Evolutionary conservation across 2,888 invertebrate genomes (phyloP), one percentile per base, ranked within the genome.

Genomic region (Stratiomys singularior): DNA sequence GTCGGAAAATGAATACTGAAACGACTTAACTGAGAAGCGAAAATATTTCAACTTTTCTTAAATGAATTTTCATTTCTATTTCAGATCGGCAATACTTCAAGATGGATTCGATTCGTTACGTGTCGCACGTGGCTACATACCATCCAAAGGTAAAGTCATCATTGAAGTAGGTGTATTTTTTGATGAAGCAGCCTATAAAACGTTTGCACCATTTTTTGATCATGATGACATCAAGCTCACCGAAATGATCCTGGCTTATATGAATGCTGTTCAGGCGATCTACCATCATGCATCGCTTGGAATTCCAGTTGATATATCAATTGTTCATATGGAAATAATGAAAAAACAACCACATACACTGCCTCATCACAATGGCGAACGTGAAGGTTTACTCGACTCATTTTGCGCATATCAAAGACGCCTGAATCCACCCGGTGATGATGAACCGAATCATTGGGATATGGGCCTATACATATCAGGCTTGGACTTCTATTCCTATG

Each of bases 181-280:
- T 81, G 94, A 94, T 83, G 92, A 92, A 83, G 90, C 93, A 0
- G 94, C 90, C 0, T 94, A 93, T 83, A 90, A 90, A 83, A 89
- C 91, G 37, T 94, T 94, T 84, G 87, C 91, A 15, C 92, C 93
- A 0, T 92, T 90, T 83, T 89, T 93, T 80, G 89, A 91, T 80
- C 88, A 90, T 81, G 90, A 92, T 83, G 92, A 93, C 79, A 88
- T 88, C 13, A 90, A 91, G 82, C 85, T 94, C 63, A 88, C 91
- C 46, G 92, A 94, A 83, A 92, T 94, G 92, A 86, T 94, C n/a
- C 85, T 94, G 77, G 94, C 93, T 13, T 94, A 94, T 82, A 89
- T 94, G 81, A 94, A 94, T 85, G 93, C 92, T 81, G 92, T 94
- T 0, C 94, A 94, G 88, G 94, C 94, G 0, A 83, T 94, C n/a